phyloP scores from a whole-genome alignment of 2,888 invertebrate species.

The Eilema sororculum region DNA sequence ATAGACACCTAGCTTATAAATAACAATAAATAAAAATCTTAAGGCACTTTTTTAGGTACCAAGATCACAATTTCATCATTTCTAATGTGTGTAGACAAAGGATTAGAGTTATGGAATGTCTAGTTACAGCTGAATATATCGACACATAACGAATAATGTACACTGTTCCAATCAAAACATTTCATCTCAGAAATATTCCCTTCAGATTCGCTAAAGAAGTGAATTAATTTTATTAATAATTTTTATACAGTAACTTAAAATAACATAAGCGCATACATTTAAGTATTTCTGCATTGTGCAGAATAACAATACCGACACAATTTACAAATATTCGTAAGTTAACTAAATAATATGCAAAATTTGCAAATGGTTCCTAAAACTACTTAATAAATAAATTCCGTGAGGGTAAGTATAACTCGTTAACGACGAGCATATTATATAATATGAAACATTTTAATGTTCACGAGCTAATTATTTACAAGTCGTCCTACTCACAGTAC shows the following conservation, averaged over 20 bases:
- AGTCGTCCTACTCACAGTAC: constrained; percentile 62
- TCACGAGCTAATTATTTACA: constrained; percentile 71
- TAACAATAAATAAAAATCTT: constrained; percentile 86
- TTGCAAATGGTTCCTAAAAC: constrained; percentile 71
- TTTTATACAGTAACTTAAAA: constrained; percentile 79
- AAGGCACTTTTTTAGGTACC: constrained; percentile 85
- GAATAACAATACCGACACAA: constrained; percentile 87
- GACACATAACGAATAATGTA: constrained; percentile 55
- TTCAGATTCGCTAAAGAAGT: constrained; percentile 73
- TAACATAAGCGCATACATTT: constrained; percentile 86
- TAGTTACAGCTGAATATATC: constrained; percentile 63
- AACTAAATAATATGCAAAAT: constrained; percentile 76
- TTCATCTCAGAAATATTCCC: constrained; percentile 62
- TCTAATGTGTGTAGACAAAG: constrained; percentile 68
- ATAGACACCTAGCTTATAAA: constrained; percentile 82
- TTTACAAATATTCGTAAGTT: constrained; percentile 82
- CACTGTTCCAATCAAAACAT: constrained; percentile 59
- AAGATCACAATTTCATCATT: constrained; percentile 83
- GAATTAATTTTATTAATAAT: constrained; percentile 64
- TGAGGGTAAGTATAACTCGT: constrained; percentile 64
- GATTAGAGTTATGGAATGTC: constrained; percentile 81
- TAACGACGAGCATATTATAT: constrained; percentile 60
- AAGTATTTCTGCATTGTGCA: constrained; percentile 87
- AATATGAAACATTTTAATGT: constrained; percentile 65
- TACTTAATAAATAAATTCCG: constrained; percentile 84